Evolutionary conservation across 1,140 invertebrate genomes (phyloP), one percentile per base, ranked within the genome.

Genomic region (Bombus terrestris): DNA sequence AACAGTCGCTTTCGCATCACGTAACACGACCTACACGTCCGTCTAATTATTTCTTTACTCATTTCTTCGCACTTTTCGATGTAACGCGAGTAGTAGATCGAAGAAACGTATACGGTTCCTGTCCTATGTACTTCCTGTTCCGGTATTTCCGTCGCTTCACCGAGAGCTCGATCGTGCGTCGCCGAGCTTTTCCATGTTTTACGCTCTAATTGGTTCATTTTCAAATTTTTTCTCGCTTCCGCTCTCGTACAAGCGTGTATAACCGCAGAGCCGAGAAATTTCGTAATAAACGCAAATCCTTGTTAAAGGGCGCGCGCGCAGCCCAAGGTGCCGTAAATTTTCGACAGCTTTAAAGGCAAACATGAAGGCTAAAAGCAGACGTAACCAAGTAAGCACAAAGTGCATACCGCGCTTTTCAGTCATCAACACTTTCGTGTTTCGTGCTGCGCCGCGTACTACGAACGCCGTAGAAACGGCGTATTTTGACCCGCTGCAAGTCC

Each of bases 341-440:
- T 89, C 88, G 88, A 82, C 74, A 82, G 88, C 85, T 85, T 88
- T 86, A 88, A 78, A 86, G 78, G 87, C 53, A 78, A 89, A 86
- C 57, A 43, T 57, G 68, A 59, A 25, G 53, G 83, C 83, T 86
- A 88, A 86, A 71, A 89, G 88, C 74, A 64, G 37, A 89, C 84
- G 64, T 41, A 80, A 64, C 62, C 80, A 71, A 78, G 88, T 81
- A 80, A 89, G 84, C 71, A n/a, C 66, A 66, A 62, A 89, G 88
- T 80, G 81, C 77, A 76, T 53, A 66, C 35, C 81, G 85, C 68
- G 75, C 75, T 89, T 69, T 77, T 80, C 77, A 75, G 71, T 83
- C 87, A 80, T 89, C 88, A 77, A 81, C 88, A 66, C 77, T 80
- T 84, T 69, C 68, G 68, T 73, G 78, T 79, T 62, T 35, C 80